Base-by-base conservation (phyloP, 2,888 invertebrate species). In the Hypena proboscidalis region DNA sequence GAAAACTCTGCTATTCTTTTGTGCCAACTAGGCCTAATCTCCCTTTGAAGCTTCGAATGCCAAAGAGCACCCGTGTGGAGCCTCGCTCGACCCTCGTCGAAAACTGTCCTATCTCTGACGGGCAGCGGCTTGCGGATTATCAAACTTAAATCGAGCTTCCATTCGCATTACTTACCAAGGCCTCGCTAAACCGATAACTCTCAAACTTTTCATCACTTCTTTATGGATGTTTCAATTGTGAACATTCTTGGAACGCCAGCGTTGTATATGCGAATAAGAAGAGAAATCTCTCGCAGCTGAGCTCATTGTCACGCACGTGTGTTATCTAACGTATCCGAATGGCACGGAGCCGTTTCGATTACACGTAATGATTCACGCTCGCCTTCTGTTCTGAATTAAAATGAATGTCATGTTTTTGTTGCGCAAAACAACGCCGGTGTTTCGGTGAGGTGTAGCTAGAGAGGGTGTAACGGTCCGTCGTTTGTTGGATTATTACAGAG, bases 81-180 rank as follows among this genome's bases (percentile, higher is more conserved):
- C n/a, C n/a, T n/a, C 62, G 58, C 63, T 49, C 63, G 68, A 81
- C 86, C 84, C 81, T 81, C 71, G 73, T 80, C 77, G 74, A 67
- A 58, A 73, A 69, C 70, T 62, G 63, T 71, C 77, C 76, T 85
- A 86, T 86, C 85, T 80, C 71, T 74, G 77, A 79, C 80, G 69
- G 79, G 70, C 82, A 79, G 73, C 78, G 74, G 77, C 73, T 77
- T 70, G 67, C 65, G 83, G 81, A 84, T 85, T 85, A 85, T 77
- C 77, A 79, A 83, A 82, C 78, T 78, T 75, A 71, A 77, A 79
- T 74, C 69, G 62, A 67, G 62, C 70, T 67, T 70, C 61, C 64
- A 56, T 54, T 52, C 62, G 58, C 58, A 57, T 64, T 70, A 64
- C 62, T 55, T 65, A 63, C 43, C 45, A 43, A 56, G 34, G 51